Percentiles rank a stretch among this genome's conserved stretches.
Conservation (phyloP, 2,888 invertebrate genomes). For the Leptogaster cylindrica region DNA sequence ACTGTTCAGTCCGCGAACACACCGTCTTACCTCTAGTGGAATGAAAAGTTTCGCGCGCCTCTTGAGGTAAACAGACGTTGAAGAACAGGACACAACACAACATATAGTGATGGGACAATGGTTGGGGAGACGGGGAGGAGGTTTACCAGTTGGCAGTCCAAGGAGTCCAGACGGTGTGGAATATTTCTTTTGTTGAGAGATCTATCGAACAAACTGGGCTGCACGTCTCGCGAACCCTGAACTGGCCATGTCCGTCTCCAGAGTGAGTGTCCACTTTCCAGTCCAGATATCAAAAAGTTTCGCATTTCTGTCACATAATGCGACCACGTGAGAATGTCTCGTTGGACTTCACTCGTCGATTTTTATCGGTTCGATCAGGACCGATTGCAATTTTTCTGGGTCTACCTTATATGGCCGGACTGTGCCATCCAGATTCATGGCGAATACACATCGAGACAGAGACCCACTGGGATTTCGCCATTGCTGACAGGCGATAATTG, state of each 20-base stretch:
- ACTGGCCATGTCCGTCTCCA: not conserved
- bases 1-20: conserved; percentile 47
- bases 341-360: conserved; percentile 14
- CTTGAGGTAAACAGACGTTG: conserved; percentile 8
- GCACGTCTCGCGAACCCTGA: not conserved
- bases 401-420: conserved; percentile 25
- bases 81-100: conserved; percentile 31
- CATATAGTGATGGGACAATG: not conserved
- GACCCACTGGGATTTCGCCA: conserved; percentile 34
- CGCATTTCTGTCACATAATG: conserved; percentile 41
- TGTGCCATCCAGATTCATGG: conserved; percentile 20
- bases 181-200: not conserved
- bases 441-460: not conserved
- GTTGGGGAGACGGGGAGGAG: too few relatives aligned
- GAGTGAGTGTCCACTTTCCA: conserved; percentile 5
- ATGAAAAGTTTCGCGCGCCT: conserved; percentile 43
- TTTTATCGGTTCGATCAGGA: conserved; percentile 34
- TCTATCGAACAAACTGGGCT: not conserved
- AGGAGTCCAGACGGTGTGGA: conserved; percentile 6
- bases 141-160: too few relatives aligned
- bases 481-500: conserved; percentile 42
- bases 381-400: conserved; percentile 39
- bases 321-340: conserved; percentile 39
- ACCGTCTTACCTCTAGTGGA: conserved; percentile 39
- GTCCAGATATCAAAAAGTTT: conserved; percentile 39